A percentile compares a stretch with the other conserved stretches of the same genome.
Evolutionary conservation across 2,888 invertebrate species (phyloP).

Genomic region (Blastobasis lacticolella): DNA sequence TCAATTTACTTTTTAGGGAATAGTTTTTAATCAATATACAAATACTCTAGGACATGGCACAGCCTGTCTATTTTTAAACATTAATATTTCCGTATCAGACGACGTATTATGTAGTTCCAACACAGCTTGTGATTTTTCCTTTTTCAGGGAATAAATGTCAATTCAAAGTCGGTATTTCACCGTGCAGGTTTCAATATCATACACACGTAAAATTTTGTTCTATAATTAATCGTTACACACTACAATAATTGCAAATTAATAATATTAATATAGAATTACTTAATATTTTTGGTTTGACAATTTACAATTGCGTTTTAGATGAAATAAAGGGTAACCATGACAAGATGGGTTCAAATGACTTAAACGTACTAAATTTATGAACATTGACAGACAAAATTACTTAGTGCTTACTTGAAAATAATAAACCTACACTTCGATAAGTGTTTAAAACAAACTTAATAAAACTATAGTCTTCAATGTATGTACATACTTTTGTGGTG

Average conservation of each 20-base stretch:
- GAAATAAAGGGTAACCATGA: too few relatives aligned
- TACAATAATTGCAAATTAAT: conserved; percentile 24
- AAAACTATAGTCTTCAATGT: too few relatives aligned
- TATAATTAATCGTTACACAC: not conserved
- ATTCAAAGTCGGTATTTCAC: conserved; percentile 59
- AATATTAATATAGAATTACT: too few relatives aligned
- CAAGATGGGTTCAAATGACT: too few relatives aligned
- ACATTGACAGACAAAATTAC: too few relatives aligned
- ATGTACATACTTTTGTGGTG: too few relatives aligned
- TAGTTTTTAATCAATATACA: conserved; percentile 28
- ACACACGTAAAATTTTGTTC: conserved; percentile 11
- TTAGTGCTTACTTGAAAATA: too few relatives aligned
- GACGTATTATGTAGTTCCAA: conserved; percentile 13
- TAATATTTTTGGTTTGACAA: too few relatives aligned
- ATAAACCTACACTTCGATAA: too few relatives aligned
- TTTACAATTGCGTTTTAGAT: too few relatives aligned
- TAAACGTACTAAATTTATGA: too few relatives aligned
- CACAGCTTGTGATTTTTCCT: conserved; percentile 8
- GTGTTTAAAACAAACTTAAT: too few relatives aligned
- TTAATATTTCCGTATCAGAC: conserved; percentile 16
- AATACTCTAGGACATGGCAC: conserved; percentile 50
- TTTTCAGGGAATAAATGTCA: not conserved
- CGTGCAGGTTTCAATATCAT: conserved; percentile 43
- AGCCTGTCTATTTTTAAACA: conserved; percentile 29
- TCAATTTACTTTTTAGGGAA: conserved; percentile 28